phyloP scores from a whole-genome alignment of 2,113 vertebrate genomes.

The Daubentonia madagascariensis region DNA sequence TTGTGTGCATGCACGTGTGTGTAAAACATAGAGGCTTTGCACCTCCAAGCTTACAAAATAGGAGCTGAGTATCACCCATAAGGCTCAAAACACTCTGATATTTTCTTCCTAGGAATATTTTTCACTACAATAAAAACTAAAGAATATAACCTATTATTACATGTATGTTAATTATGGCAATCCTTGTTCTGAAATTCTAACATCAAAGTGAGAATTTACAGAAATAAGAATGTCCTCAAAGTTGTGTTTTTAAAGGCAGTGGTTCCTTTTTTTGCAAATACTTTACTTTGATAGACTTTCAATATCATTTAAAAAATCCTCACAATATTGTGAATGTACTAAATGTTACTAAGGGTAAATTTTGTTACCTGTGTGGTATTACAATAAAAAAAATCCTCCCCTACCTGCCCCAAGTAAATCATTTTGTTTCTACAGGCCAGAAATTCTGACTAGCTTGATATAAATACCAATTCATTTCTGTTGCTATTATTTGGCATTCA shows the following conservation, averaged over 20 bases:
- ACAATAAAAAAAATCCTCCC: not conserved
- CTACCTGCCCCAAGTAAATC: not conserved
- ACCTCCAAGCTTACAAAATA: not conserved
- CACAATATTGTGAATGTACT: not conserved
- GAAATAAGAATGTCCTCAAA: not conserved
- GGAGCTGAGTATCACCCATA: not conserved
- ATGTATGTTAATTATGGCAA: not conserved
- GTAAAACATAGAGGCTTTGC: accelerated
- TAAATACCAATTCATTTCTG: not conserved
- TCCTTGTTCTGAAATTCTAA: not conserved
- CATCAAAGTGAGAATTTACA: not conserved
- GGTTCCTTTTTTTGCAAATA: not conserved
- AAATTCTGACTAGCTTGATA: not conserved
- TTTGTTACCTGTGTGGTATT: not conserved
- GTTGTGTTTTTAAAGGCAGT: not conserved
- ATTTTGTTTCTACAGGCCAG: not conserved
- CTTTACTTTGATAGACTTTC: not conserved
- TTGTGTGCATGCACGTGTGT: not conserved
- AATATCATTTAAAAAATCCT: not conserved
- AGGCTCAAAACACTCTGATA: not conserved
- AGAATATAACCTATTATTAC: not conserved
- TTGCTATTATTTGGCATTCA: not conserved
- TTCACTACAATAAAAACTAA: not conserved
- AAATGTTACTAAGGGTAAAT: not conserved
- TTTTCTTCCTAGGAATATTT: not conserved